Evolutionary conservation across 2,888 invertebrate species (phyloP), one percentile per base, ranked within the genome.

Genomic region (Drymonia ruficornis): DNA sequence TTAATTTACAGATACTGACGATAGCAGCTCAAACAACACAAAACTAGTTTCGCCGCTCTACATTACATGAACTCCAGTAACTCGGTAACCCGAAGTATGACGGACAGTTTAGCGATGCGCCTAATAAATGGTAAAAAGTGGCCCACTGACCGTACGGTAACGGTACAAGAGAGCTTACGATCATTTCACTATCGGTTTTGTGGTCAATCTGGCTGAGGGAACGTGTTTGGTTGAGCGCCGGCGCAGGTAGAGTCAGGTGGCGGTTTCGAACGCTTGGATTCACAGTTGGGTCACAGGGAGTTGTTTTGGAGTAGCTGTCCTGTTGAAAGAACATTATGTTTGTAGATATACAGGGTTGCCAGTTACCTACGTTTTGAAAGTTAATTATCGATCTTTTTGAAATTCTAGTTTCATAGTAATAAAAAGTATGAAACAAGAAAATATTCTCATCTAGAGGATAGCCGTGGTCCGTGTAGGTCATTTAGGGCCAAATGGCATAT

Each of bases 81-180:
- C 40, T 31, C 28, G 15, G 51, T 45, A 34, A 60, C 49, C 50
- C 52, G 60, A 74, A 75, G 75, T 78, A 78, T 81, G 77, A 81
- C 80, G 77, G 78, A 80, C 76, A 72, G 73, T 80, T 74, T 72
- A 80, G 71, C 77, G 77, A 76, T 79, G 80, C 81, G 71, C 80
- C 80, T 81, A 83, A 83, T 85, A 84, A 83, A 81, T 83, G 76
- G 79, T 84, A 86, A 88, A 89, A 91, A 89, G 83, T 90, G 86
- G 83, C 85, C 85, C 86, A 87, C 83, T 84, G 83, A 81, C 87
- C 85, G 79, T 67, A 52, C 53, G 61, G 65, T 89, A 89, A 90
- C 89, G 89, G 89, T 85, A 86, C 66, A 64, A 64, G 63, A 68
- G 68, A 74, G 67, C 63, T 73, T 72, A 67, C 67, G 61, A 60